These are phyloP conservation scores for Thysanoteuthis rhombus DNA, from an alignment of 2,888 invertebrate genomes.

Conservation along the genomic window DNA sequence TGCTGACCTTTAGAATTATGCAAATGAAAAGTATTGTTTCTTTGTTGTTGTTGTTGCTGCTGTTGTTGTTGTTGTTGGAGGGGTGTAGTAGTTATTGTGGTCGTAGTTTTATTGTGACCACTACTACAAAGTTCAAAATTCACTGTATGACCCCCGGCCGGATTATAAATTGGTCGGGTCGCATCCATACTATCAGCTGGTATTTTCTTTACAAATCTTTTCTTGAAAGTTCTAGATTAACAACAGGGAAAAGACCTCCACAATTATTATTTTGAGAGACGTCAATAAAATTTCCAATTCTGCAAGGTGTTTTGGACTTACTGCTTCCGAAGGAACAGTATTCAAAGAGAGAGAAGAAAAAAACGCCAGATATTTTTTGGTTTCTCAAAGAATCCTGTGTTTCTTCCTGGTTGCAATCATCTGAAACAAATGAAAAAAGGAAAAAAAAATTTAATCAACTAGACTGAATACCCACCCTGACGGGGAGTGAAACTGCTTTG, in stretches of 20 bases:
- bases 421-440: neutral
- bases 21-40: neutral
- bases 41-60: neutral
- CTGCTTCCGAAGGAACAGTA: neutral
- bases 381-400: neutral
- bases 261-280: neutral
- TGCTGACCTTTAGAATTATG: neutral
- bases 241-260: neutral
- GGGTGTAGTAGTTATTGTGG: neutral
- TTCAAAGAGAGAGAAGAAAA: too few relatives aligned
- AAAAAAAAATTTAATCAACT: too few relatives aligned
- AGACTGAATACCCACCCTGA: too few relatives aligned
- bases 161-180: neutral
- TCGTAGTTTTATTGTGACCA: neutral
- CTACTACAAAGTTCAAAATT: slow-evolving; percentile 14
- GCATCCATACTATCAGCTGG: neutral
- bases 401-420: neutral
- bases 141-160: neutral
- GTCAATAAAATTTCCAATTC: neutral
- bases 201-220: neutral
- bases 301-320: neutral
- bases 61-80: neutral
- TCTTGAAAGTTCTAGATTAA: neutral
- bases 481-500: too few relatives aligned
- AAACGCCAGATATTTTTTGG: neutral